Base-by-base conservation (phyloP, 2,797 vertebrate genomes). In the Acropternis orthonyx region DNA sequence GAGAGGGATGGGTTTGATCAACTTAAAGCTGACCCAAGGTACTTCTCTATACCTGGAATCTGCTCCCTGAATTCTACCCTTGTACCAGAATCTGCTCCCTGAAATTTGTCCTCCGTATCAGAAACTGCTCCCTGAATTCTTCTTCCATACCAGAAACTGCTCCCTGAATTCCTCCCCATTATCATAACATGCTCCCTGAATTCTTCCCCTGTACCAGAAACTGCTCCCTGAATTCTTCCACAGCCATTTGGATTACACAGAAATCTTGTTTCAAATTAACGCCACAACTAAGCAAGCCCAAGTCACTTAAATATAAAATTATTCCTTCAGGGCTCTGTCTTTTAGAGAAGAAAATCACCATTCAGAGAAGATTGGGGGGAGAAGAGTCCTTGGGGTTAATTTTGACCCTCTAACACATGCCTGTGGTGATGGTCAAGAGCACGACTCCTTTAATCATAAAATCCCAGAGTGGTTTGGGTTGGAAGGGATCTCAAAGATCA, bases 251-350 rank as follows among this genome's bases (percentile, higher is more conserved):
- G 11, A 24, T 77, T 34, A 41, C 54, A 56, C 2, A 7, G 66
- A 72, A 75, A 67, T 52, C 49, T 28, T 3, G 0, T 9, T 36
- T 52, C 36, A 46, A 54, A 52, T 32, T 14, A 84, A 36, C 0
- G 61, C 30, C 1, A 1, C 7, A 16, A 7, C 59, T 13, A n/a
- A 62, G n/a, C 18, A 28, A 37, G 11, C 23, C 19, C 7, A 12
- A 39, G 22, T 26, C 20, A 14, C 14, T 41, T 44, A 4, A 62
- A 67, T 65, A 41, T 5, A 17, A 85, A 90, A 78, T 34, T 8
- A 32, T 15, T 0, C 0, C 49, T 34, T 46, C 55, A n/a, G 27
- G 20, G 8, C 14, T 14, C 43, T 32, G 49, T 4, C 51, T 66
- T 28, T 51, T 10, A 48, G 41, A 59, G 63, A 68, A 36, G 39